Base-by-base conservation (phyloP, 2,113 vertebrate genomes). In the Merops nubicus region DNA sequence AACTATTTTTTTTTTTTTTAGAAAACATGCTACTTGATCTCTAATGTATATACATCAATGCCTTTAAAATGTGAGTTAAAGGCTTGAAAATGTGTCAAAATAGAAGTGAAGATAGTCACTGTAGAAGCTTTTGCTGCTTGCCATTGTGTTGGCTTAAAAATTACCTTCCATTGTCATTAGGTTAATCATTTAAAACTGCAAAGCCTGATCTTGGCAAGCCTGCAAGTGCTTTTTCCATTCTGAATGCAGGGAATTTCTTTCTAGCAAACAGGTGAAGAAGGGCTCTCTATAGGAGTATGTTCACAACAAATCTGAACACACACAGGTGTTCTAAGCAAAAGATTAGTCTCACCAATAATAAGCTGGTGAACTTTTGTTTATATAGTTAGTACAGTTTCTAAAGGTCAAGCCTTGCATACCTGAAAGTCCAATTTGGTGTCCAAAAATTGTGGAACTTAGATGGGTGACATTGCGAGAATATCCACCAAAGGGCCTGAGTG, bases 391-490 rank as follows among this genome's bases (percentile, higher is more conserved):
- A n/a, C n/a, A n/a, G 45, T 6, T 15, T 19, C 42, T 3, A 22
- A 75, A 88, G 38, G 19, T 15, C 17, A 13, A 11, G n/a, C 31
- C 16, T 21, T 31, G 40, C 93, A 54, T 98, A 99, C 99, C 99
- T 92, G 99, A 98, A 10, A 99, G 98, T 34, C 99, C 99, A 29
- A 99, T 98, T 43, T 99, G 99, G 95, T 99, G 99, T 3, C 99
- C 99, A 74, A 99, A 98, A 89, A 99, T 97, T 1, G 99, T 99
- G 78, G 99, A 98, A 31, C 98, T 99, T 45, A 99, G 98, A 78
- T 99, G 99, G 4, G 99, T 99, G 97, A 99, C 98, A 28, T 99
- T 99, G 75, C 99, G 99, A 1, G 99, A 99, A 64, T 99, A 99
- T 1, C 99, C 99, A 8, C 99, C 99, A 2, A 99, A 99, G 0